These are phyloP conservation scores for Dione juno DNA, from an alignment of 2,888 invertebrate genomes.

Conservation along the genomic window DNA sequence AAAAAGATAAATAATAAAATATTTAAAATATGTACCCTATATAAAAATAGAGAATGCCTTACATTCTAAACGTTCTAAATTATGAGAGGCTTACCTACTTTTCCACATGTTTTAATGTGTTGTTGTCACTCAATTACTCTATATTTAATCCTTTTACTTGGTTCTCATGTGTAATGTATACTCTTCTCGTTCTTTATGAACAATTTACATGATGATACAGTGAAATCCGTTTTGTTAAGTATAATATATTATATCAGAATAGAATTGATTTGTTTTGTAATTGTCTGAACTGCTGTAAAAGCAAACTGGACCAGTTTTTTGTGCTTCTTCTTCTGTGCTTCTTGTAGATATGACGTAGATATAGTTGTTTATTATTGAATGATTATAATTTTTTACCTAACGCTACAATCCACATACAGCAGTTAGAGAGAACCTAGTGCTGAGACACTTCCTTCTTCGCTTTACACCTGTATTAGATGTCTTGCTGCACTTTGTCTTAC, in stretches of 20 bases:
- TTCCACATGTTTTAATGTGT: neutral
- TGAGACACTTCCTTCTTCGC: too few relatives aligned
- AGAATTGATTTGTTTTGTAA: neutral
- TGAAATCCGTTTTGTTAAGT: neutral
- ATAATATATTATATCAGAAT: neutral
- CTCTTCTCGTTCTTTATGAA: neutral
- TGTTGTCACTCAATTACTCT: slow-evolving; percentile 6
- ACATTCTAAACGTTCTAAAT: neutral
- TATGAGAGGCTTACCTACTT: slow-evolving; percentile 4
- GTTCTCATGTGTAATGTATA: neutral
- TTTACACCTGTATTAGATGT: too few relatives aligned
- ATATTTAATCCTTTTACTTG: slow-evolving; percentile 21
- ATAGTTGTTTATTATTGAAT: too few relatives aligned
- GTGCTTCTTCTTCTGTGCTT: too few relatives aligned
- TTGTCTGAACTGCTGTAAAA: too few relatives aligned
- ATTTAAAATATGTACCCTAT: neutral
- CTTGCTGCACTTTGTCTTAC: too few relatives aligned
- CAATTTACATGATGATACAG: neutral
- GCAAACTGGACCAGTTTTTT: too few relatives aligned
- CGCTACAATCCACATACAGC: too few relatives aligned
- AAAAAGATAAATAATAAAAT: neutral
- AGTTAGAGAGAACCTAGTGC: too few relatives aligned
- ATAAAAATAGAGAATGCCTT: neutral
- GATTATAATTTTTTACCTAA: too few relatives aligned
- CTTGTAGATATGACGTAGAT: too few relatives aligned